A percentile compares a stretch with the other conserved stretches of the same genome.
These are phyloP conservation scores for Agapostemon virescens DNA, from an alignment of 2,888 invertebrate genomes.

Conservation along the genomic window DNA sequence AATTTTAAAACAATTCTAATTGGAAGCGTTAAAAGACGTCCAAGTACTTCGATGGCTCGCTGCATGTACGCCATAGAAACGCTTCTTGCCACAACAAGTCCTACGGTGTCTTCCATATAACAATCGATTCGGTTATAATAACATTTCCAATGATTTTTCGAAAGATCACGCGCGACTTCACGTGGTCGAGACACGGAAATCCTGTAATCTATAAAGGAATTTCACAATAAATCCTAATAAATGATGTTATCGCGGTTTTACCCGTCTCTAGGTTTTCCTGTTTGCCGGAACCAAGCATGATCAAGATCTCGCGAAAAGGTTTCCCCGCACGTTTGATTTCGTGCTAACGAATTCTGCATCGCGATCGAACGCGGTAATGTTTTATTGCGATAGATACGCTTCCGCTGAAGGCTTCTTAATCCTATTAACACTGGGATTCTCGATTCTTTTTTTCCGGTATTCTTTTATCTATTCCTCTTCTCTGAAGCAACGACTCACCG, in stretches of 20 bases:
- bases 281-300: not conserved
- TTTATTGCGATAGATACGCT: conserved; percentile 27
- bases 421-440: not conserved
- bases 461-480: conserved; percentile 11
- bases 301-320: conserved; percentile 38
- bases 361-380: conserved; percentile 5
- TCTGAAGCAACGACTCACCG: not conserved
- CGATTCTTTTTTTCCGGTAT: not conserved
- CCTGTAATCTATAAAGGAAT: conserved; percentile 42
- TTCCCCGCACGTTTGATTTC: conserved; percentile 31
- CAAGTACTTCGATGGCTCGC: no score
- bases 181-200: conserved; percentile 42
- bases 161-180: conserved; percentile 40
- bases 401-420: conserved; percentile 10
- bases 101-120: not conserved
- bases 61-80: not conserved
- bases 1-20: no score
- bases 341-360: conserved; percentile 1
- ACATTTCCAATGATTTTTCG: not conserved
- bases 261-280: conserved; percentile 50
- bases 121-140: not conserved
- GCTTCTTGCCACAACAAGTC: not conserved
- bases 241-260: conserved; percentile 49
- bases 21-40: no score
- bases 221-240: conserved; percentile 47